Base-by-base conservation (phyloP, 2,888 invertebrate genomes). In the Blera fallax region DNA sequence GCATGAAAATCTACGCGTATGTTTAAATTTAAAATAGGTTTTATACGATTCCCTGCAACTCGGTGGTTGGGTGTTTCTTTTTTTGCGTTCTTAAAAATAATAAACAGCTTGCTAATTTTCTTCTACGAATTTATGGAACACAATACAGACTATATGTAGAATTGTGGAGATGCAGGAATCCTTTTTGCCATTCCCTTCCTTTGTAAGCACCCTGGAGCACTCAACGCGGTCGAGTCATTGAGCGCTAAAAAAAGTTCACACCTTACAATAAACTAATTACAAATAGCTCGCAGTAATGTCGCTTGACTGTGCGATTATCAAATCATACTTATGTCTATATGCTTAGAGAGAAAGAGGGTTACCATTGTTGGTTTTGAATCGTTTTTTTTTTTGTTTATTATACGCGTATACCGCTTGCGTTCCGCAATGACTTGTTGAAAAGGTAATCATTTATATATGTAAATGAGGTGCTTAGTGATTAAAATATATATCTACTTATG, bases 251-350 rank as follows among this genome's bases (percentile, higher is more conserved):
- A 43, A 40, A 54, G 29, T 54, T 43, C 60, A 43, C 60, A 60
- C 60, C 43, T 27, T 60, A 16, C 40, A 60, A 60, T 60, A 43
- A 60, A 43, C 60, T 43, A 60, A 60, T 60, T 60, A 43, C 60
- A 27, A 43, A 43, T 43, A 60, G 43, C 40, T 43, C 3, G 24
- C 58, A 40, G 58, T 37, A 32, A 56, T 40, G 37, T 37, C 58
- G 40, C 58, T 58, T 58, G 37, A 40, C 32, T 24, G 24, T 18
- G 3, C 18, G 8, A 34, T 56, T 56, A 32, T 56, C 7, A 56
- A 32, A 32, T 56, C 54, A 32, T 32, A 54, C 50, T 50, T n/a
- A 24, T 24, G 27, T 27, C 50, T n/a, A 6, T 50, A 11, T 27
- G 27, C 27, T 27, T 7, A 24, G 24, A 50, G 24, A 21, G 21